A percentile compares a stretch with the other conserved stretches of the same genome.
Conservation (phyloP, 1,140 invertebrate species). For the Ladona fulva region DNA sequence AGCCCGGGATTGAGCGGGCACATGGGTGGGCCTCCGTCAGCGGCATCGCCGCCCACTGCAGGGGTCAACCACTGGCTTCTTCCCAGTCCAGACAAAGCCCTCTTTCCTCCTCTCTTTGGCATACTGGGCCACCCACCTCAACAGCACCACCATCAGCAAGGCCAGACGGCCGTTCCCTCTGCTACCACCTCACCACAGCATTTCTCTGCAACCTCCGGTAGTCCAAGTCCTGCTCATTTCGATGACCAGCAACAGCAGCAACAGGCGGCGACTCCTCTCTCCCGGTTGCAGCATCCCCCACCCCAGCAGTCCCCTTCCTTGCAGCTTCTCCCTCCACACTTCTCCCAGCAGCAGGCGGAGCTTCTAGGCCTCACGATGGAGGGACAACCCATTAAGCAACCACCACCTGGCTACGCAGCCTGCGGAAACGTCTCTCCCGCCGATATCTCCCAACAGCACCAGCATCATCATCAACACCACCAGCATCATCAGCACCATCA, state of each 20-base stretch:
- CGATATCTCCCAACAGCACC: conserved; percentile 28
- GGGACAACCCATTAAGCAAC: conserved; percentile 37
- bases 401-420: conserved; percentile 35
- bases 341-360: conserved; percentile 42
- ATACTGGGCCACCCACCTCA: conserved; percentile 35
- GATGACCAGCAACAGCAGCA: conserved; percentile 21
- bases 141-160: conserved; percentile 27
- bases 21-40: conserved; percentile 24
- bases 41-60: conserved; percentile 28
- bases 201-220: conserved; percentile 24
- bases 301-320: conserved; percentile 21
- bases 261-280: conserved; percentile 21
- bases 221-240: conserved; percentile 20
- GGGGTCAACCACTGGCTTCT: conserved; percentile 42
- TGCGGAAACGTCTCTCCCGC: conserved; percentile 34
- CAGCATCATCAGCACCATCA: conserved; percentile 32
- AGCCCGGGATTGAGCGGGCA: conserved; percentile 33
- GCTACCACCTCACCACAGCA: conserved; percentile 21
- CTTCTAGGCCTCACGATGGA: conserved; percentile 52
- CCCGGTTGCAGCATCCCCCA: conserved; percentile 23
- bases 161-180: conserved; percentile 25
- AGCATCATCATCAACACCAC: conserved; percentile 17
- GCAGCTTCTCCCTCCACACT: conserved; percentile 31
- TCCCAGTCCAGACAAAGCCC: conserved; percentile 50
- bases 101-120: conserved; percentile 47